Evolutionary conservation across 2,797 vertebrate species (phyloP).

Genomic region (Eulemur rubriventer): DNA sequence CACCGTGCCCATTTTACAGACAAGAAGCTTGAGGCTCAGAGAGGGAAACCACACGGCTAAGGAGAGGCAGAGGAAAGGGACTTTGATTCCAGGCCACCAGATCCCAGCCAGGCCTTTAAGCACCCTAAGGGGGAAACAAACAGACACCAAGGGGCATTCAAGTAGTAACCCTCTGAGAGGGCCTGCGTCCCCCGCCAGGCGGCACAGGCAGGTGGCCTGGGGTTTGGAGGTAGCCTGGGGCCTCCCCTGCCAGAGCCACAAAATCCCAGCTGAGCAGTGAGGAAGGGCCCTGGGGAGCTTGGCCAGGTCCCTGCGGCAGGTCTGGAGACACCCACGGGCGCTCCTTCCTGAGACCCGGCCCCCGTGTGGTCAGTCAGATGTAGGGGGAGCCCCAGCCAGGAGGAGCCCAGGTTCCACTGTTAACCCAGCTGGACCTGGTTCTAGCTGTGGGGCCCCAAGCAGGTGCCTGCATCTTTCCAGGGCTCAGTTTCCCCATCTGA

Average conservation of each 20-base stretch:
- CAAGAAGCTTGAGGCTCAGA: background rate
- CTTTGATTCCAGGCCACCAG: background rate
- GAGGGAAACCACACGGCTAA: background rate
- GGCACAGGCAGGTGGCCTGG: background rate
- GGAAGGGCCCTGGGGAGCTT: no score
- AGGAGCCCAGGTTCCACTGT: fast-evolving
- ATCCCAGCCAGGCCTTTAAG: background rate
- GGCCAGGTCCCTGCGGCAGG: background rate
- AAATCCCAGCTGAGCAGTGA: background rate
- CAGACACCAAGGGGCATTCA: no score
- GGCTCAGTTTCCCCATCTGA: background rate
- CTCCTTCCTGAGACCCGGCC: background rate
- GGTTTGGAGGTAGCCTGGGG: background rate
- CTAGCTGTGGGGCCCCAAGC: background rate
- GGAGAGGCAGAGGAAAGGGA: background rate
- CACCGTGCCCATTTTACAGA: background rate
- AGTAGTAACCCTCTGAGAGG: background rate
- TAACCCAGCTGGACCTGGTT: background rate
- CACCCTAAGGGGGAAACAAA: fast-evolving
- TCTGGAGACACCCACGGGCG: background rate
- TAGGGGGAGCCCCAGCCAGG: no score
- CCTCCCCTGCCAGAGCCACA: fast-evolving
- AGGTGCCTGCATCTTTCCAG: background rate
- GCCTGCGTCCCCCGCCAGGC: background rate
- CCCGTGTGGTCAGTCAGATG: background rate